Percentiles rank a stretch among this genome's conserved stretches.
Conservation (phyloP, 2,888 invertebrate species). For the Criorhina ranunculi region DNA sequence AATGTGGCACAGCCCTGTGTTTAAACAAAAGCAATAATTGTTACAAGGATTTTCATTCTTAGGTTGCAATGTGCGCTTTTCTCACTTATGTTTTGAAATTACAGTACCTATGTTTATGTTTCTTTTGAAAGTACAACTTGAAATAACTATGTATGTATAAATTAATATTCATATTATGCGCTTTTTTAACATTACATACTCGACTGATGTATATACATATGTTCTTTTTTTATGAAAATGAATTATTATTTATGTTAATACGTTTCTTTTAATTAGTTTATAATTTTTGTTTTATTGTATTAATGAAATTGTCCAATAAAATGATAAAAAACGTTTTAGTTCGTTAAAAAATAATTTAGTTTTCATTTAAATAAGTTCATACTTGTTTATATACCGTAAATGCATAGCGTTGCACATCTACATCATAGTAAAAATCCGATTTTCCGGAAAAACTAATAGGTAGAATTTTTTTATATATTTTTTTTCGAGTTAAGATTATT, state of each 20-base stretch:
- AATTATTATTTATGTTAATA: neutral
- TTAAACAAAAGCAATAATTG: constrained; percentile 1
- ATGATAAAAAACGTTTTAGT: no score
- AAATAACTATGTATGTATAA: neutral
- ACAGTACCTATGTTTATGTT: no score
- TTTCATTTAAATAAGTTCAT: constrained; percentile 3
- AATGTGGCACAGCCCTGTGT: constrained; percentile 3
- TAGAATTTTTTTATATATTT: constrained; percentile 4
- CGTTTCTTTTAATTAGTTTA: neutral
- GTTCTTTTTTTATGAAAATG: neutral
- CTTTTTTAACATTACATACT: no score
- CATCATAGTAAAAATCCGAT: constrained; percentile 7
- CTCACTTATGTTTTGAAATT: neutral
- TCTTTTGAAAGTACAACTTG: neutral
- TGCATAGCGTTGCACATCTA: constrained; percentile 9
- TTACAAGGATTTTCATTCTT: neutral
- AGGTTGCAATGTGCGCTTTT: neutral
- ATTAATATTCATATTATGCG: neutral
- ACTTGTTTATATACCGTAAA: constrained; percentile 1
- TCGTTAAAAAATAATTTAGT: constrained; percentile 15
- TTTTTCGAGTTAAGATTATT: constrained; percentile 11
- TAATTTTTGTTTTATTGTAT: no score
- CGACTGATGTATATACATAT: no score
- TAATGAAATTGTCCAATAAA: no score
- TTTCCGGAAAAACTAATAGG: constrained; percentile 7